phyloP scores from a whole-genome alignment of 2,113 vertebrate species.

The Megalops atlanticus region DNA sequence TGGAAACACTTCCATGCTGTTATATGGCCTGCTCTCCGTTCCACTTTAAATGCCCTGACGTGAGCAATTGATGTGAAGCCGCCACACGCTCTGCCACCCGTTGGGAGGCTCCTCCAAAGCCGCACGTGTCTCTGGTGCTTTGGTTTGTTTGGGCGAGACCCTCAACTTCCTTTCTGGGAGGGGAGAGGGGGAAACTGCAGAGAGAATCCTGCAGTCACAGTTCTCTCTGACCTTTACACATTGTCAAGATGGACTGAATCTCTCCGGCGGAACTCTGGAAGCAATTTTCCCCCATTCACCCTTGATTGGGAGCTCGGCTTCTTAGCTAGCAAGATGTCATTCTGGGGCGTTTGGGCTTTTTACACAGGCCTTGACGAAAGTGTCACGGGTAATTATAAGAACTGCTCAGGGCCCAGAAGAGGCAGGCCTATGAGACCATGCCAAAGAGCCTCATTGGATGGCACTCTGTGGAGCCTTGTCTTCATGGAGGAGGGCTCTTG shows the following conservation, averaged over 20 bases:
- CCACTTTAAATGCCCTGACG: background rate
- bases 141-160: slow-evolving; percentile 57
- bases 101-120: slow-evolving; percentile 48
- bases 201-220: slow-evolving; percentile 39
- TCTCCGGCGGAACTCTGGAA: slow-evolving; percentile 69
- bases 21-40: background rate
- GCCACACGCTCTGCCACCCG: background rate
- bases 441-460: slow-evolving; percentile 42
- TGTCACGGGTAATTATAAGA: slow-evolving; percentile 69
- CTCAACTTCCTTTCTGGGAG: slow-evolving; percentile 41
- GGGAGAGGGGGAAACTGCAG: background rate
- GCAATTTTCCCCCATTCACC: slow-evolving; percentile 63
- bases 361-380: slow-evolving; percentile 43
- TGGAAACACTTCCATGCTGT: background rate
- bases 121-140: slow-evolving; percentile 51
- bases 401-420: slow-evolving; percentile 45
- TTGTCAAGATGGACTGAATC: slow-evolving; percentile 60
- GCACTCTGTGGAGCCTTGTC: slow-evolving; percentile 46
- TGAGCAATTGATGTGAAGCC: slow-evolving; percentile 3
- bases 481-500: background rate
- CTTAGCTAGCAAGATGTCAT: slow-evolving; percentile 49
- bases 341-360: slow-evolving; percentile 17
- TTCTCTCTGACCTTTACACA: slow-evolving; percentile 59
- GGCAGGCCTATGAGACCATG: slow-evolving; percentile 23
- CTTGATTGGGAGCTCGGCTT: slow-evolving; percentile 55